These are phyloP conservation scores for Zeugodacus cucurbitae DNA, from an alignment of 1,140 invertebrate genomes.

Conservation along the genomic window DNA sequence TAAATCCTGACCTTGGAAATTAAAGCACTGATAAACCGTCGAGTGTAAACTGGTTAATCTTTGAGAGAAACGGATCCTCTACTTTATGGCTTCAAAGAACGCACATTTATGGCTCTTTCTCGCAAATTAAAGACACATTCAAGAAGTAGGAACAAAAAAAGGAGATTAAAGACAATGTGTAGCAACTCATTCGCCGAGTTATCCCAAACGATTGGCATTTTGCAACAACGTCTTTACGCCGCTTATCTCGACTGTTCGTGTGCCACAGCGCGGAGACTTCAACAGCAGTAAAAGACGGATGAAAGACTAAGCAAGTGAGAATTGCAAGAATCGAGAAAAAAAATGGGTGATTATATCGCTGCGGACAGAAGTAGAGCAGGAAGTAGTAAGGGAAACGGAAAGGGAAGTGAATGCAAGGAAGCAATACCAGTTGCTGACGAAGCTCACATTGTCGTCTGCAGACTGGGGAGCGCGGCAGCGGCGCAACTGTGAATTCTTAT, in stretches of 20 bases:
- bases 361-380: conserved; percentile 3
- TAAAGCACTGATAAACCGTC: no score
- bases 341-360: no score
- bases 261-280: neutral
- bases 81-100: no score
- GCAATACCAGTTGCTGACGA: neutral
- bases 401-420: neutral
- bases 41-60: no score
- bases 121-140: no score
- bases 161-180: neutral
- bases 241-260: neutral
- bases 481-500: conserved; percentile 24
- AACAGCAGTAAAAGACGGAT: neutral
- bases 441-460: neutral
- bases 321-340: neutral
- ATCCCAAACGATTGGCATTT: conserved; percentile 2
- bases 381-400: conserved; percentile 5
- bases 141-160: neutral
- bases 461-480: neutral
- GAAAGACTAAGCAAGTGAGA: neutral
- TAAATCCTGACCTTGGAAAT: no score
- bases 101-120: no score
- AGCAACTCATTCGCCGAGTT: neutral
- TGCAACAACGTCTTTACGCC: neutral
- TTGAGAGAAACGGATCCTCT: no score